Evolutionary conservation across 2,797 vertebrate genomes (phyloP), one percentile per base, ranked within the genome.

Genomic region (Acanthurus tractus): DNA sequence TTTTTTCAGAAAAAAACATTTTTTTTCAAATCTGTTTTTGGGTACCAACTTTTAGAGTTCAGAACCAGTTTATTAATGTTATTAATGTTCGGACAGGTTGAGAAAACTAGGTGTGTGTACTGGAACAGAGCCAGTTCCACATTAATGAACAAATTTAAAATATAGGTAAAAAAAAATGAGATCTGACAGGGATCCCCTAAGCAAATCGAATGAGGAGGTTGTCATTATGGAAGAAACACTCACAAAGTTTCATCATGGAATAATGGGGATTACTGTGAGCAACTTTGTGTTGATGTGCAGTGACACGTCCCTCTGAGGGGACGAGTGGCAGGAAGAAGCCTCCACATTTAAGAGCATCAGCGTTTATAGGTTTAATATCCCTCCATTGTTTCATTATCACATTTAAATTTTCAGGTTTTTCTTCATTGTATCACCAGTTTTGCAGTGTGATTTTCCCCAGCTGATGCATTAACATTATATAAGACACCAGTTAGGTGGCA

Each of bases 221-320:
- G 62, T 50, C 29, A 36, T 4, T n/a, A 18, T 36, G 34, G 45
- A 50, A 48, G 36, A 62, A 44, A 17, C 12, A 2, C 17, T 29
- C 36, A 17, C 11, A 44, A 53, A 12, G 22, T 61, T 15, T 59
- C 45, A 48, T 58, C 67, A 52, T 10, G 34, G 38, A 22, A 29
- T 4, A 17, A 20, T 4, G 8, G 7, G 11, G 25, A 23, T 49
- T 6, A 15, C 62, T 46, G n/a, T 45, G 11, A 53, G 45, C 11
- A 46, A 55, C 50, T 25, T 52, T n/a, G 12, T 13, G 58, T 40
- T 61, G 54, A 66, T 71, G 46, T 23, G 10, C 64, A 20, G 17
- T 15, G 52, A 63, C 22, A 22, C 12, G 29, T 22, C 20, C 3
- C 11, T 22, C 46, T 17, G 0, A 15, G 13, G 9, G 46, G 20